Evolutionary conservation across 2,797 vertebrate genomes (phyloP), one percentile per base, ranked within the genome.

Genomic region (Galagoides demidoff): DNA sequence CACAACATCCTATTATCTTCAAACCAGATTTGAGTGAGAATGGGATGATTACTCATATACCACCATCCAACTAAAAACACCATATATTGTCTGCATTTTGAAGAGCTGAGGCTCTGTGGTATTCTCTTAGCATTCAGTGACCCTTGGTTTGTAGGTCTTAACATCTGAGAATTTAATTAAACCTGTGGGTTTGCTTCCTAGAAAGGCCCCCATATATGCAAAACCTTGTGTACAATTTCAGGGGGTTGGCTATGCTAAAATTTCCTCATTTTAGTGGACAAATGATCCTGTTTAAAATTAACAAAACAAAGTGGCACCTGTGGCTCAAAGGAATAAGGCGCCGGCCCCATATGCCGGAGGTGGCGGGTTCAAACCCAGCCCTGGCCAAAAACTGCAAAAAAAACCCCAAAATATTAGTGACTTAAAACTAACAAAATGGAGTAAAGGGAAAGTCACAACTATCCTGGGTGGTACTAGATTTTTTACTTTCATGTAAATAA

Each of bases 351-450:
- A 39, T 39, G 39, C 39, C 39, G 5, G 39, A 39, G 39, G 39
- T 39, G 39, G 39, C 39, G 4, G 39, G 39, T 39, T 39, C 39
- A 39, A 39, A 39, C 39, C 39, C 5, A 39, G 39, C 39, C 39
- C 39, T 5, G 5, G 39, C 39, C 39, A 39, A 39, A 39, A 39
- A 39, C 39, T 39, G 39, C 39, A 39, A 39, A 39, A 39, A 39
- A 39, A 39, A 39, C 5, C 39, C 39, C 39, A 39, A 39, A 39
- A 39, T 5, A 39, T 39, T 39, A 39, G 39, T 39, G 39, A 39
- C 39, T 85, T 63, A 82, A 96, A 95, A 89, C 70, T 7, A 96
- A 92, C 83, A 87, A 89, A 85, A 92, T 55, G 22, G n/a, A 87
- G n/a, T 59, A 63, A 77, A 92, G 25, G 57, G 43, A 63, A 92